Percentiles rank a stretch among this genome's conserved stretches.
These are phyloP conservation scores for Hymenopus coronatus DNA, from an alignment of 2,888 invertebrate species.

Conservation along the genomic window DNA sequence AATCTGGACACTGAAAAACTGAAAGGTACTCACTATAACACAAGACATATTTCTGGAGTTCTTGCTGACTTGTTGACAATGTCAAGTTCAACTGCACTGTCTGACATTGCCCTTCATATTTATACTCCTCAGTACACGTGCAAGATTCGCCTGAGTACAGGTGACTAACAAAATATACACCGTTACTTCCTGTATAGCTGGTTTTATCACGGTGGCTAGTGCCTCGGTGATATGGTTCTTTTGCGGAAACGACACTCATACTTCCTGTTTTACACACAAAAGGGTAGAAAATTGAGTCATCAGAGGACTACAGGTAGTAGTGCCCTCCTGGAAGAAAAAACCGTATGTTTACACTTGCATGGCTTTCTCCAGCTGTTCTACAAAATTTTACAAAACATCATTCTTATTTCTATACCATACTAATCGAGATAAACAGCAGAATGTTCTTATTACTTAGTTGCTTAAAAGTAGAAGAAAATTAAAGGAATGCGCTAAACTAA, in stretches of 20 bases:
- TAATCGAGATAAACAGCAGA: too few relatives aligned
- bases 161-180: background rate
- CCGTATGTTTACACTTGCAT: too few relatives aligned
- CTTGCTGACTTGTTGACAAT: background rate
- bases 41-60: background rate
- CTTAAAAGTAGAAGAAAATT: too few relatives aligned
- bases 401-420: too few relatives aligned
- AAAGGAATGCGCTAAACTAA: too few relatives aligned
- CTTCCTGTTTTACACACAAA: background rate
- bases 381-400: too few relatives aligned
- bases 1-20: background rate
- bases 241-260: background rate
- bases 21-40: background rate
- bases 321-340: too few relatives aligned
- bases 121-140: background rate
- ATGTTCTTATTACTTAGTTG: too few relatives aligned
- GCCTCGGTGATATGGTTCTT: background rate
- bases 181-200: background rate
- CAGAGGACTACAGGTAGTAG: background rate
- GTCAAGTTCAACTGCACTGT: background rate
- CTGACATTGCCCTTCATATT: background rate
- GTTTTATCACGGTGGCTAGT: background rate
- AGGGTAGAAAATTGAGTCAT: background rate
- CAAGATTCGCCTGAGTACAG: background rate
- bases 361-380: too few relatives aligned